Evolutionary conservation across 2,888 invertebrate species (phyloP), one percentile per base, ranked within the genome.

Genomic region (Plagiodera versicolora): DNA sequence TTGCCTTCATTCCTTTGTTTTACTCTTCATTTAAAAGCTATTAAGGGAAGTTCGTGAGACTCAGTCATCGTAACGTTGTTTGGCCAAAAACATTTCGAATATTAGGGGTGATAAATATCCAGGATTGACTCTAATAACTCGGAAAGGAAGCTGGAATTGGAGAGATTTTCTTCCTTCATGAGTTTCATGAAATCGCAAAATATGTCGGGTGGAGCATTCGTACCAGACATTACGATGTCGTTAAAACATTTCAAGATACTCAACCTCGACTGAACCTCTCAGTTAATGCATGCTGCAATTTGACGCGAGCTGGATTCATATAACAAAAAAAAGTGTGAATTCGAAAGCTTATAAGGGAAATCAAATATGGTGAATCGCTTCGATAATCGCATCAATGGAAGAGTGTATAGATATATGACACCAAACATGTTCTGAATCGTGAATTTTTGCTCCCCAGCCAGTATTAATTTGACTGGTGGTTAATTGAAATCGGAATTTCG

Each of bases 1-100:
- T 60, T 60, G 56, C 51, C 56, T 60, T 52, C 35, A 56, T 60
- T 56, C 51, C 60, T 52, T 56, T 56, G 56, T 60, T 56, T 52
- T 51, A 56, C 52, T 60, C 52, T 56, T 39, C 52, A 56, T 49
- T 56, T 60, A 60, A 19, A 30, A 47, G 49, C 51, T 56, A 52
- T 59, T 59, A 59, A 30, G 50, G 49, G 28, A 46, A 59, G 49
- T 39, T 48, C 32, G 24, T 39, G 48, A 47, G 18, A 35, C 39
- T 18, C 20, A 46, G 18, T 46, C 18, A 46, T 46, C 20, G 19
- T 46, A 46, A 18, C 46, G 46, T 20, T 46, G 46, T 46, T 46
- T 46, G 14, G 20, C 18, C 46, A 16, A 46, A 45, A 39, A 46
- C 20, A 46, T 46, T 46, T 18, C 46, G 46, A 46, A 16, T 46